Percentiles rank a stretch among this genome's conserved stretches.
Evolutionary conservation across 2,113 vertebrate genomes (phyloP).

Genomic region (Etheostoma cragini): DNA sequence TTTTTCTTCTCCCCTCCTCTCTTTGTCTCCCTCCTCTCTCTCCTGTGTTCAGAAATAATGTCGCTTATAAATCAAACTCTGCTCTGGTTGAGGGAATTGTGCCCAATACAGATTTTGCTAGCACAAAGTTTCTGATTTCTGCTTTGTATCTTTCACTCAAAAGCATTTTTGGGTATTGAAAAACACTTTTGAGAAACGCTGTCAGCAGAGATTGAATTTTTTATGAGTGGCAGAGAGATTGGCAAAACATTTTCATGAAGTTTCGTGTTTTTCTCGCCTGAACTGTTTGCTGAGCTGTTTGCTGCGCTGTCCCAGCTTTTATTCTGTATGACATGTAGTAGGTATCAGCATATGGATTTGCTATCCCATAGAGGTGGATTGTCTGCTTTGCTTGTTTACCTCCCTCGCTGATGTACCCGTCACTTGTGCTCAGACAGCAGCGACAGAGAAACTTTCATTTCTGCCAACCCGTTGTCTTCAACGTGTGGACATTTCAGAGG

Average conservation of each 20-base stretch:
- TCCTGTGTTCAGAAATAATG: slow-evolving; percentile 49
- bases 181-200: slow-evolving; percentile 45
- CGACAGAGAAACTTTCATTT: slow-evolving; percentile 68
- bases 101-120: background rate
- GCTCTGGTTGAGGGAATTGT: slow-evolving; percentile 37
- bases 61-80: slow-evolving; percentile 55
- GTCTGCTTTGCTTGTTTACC: slow-evolving; percentile 69
- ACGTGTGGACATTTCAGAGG: slow-evolving; percentile 31
- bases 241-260: slow-evolving; percentile 42
- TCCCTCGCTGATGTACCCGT: slow-evolving; percentile 65
- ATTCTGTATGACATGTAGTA: slow-evolving; percentile 59
- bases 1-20: slow-evolving; percentile 48
- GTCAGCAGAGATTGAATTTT: slow-evolving; percentile 55
- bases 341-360: slow-evolving; percentile 64
- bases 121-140: slow-evolving; percentile 38
- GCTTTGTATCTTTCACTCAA: slow-evolving; percentile 30
- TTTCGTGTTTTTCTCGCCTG: slow-evolving; percentile 46
- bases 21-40: slow-evolving; percentile 37
- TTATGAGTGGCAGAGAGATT: slow-evolving; percentile 39
- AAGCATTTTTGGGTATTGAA: background rate
- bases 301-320: slow-evolving; percentile 56
- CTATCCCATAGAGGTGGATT: slow-evolving; percentile 59
- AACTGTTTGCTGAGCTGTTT: slow-evolving; percentile 44
- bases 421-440: slow-evolving; percentile 67
- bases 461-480: slow-evolving; percentile 45